Percentiles rank a stretch among this genome's conserved stretches.
phyloP scores from a whole-genome alignment of 2,797 vertebrate species.

The Echiichthys vipera region DNA sequence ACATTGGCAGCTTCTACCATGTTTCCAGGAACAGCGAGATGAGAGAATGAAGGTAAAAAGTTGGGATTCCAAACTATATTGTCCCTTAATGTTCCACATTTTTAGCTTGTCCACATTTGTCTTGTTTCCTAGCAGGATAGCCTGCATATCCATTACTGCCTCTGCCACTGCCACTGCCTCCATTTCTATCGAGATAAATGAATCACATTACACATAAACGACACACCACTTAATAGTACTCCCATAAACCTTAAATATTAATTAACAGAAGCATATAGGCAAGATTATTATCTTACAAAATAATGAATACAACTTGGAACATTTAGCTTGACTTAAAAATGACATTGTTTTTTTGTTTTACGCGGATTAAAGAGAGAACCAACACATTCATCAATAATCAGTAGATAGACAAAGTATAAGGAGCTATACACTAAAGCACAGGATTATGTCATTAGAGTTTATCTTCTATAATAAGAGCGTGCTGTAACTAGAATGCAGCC shows the following conservation, averaged over 20 bases:
- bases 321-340: constrained; percentile 26
- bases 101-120: constrained; percentile 60
- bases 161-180: constrained; percentile 79
- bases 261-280: constrained; percentile 12
- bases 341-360: not conserved
- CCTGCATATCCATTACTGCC: constrained; percentile 69
- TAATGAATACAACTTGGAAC: constrained; percentile 24
- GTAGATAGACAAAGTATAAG: constrained; percentile 18
- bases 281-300: constrained; percentile 8
- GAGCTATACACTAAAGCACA: constrained; percentile 37
- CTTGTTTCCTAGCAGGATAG: constrained; percentile 59
- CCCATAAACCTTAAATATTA: constrained; percentile 27
- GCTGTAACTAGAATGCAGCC: constrained; percentile 62
- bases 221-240: constrained; percentile 36
- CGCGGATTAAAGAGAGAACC: not conserved
- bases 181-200: constrained; percentile 80
- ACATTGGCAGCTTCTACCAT: constrained; percentile 33
- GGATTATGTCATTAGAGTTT: constrained; percentile 71
- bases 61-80: constrained; percentile 54
- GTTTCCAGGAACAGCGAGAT: not conserved
- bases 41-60: constrained; percentile 20
- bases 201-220: constrained; percentile 61
- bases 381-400: constrained; percentile 34
- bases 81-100: constrained; percentile 63
- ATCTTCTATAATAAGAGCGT: constrained; percentile 60